Base-by-base conservation (phyloP, 2,888 invertebrate genomes). In the Callyntrura sp. region DNA sequence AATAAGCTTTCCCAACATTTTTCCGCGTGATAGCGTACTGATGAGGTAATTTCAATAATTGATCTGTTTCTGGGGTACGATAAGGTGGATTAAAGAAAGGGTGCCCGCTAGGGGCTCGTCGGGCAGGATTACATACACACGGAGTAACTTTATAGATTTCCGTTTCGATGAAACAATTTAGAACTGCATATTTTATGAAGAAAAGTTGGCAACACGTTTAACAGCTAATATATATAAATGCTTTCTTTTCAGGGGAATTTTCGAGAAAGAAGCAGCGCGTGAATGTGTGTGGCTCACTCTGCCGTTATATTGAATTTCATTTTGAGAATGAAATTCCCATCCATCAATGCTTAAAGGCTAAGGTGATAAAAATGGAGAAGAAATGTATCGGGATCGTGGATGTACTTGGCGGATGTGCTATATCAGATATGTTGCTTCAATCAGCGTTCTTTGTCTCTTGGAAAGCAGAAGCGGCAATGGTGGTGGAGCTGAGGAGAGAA, bases 281-380 rank as follows among this genome's bases (percentile, higher is more conserved):
- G 28, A 62, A 65, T 28, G 65, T 65, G 14, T 11, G 9, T 11
- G 8, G 0, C 9, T 65, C 65, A 65, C n/a, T 65, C 11, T 65
- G 2, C 35, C 65, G 20, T 60, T 0, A 20, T 65, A 28, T 14
- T n/a, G n/a, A 65, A 28, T 65, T 23, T 35, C 65, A 28, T 65
- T 35, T 35, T 14, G 28, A 5, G 20, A 65, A 65, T 65, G 35
- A 65, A 65, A 65, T 65, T 25, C 9, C 28, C 14, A 65, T 35
- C 25, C 35, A 65, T 65, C 65, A 65, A 65, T 65, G 65, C 28
- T 65, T 14, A 65, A 14, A 65, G 25, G 65, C n/a, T 25, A 65
- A 65, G 28, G 28, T 28, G 28, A 65, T 65, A 65, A 65, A 35
- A 35, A 65, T 65, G 28, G 0, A 65, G 5, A 4, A 4, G 28